A percentile compares a stretch with the other conserved stretches of the same genome.
Conservation (phyloP, 2,797 vertebrate genomes). For the Eremophila alpestris region DNA sequence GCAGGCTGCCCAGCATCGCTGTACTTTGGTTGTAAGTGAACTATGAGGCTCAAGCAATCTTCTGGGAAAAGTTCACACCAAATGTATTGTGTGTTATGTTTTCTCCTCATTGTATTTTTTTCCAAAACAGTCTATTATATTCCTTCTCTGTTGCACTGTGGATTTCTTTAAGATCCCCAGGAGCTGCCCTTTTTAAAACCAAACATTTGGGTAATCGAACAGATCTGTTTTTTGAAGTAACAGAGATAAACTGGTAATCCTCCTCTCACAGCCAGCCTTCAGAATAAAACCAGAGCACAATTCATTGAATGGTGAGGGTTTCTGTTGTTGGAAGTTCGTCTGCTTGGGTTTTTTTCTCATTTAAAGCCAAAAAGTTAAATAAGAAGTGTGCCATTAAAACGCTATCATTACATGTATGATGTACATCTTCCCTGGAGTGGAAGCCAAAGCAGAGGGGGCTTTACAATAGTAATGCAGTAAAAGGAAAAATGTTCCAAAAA, state of each 20-base stretch:
- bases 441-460: neutral
- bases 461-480: neutral
- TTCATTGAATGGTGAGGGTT: neutral
- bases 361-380: neutral
- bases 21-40: conserved; percentile 21
- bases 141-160: neutral
- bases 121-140: neutral
- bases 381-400: neutral
- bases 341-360: neutral
- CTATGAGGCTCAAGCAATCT: conserved; percentile 29
- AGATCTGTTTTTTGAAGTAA: conserved; percentile 38
- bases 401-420: neutral
- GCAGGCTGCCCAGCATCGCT: conserved; percentile 16
- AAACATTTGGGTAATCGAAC: conserved; percentile 7
- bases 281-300: conserved; percentile 16
- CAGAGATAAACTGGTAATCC: conserved; percentile 10
- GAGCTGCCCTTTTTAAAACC: neutral
- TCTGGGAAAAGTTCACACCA: conserved; percentile 47
- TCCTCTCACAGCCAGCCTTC: neutral
- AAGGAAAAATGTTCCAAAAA: neutral
- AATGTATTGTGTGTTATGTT: neutral
- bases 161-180: conserved; percentile 5
- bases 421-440: neutral
- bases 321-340: neutral
- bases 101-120: neutral